Base-by-base conservation (phyloP, 2,888 invertebrate species). In the Hylaea fasciaria region DNA sequence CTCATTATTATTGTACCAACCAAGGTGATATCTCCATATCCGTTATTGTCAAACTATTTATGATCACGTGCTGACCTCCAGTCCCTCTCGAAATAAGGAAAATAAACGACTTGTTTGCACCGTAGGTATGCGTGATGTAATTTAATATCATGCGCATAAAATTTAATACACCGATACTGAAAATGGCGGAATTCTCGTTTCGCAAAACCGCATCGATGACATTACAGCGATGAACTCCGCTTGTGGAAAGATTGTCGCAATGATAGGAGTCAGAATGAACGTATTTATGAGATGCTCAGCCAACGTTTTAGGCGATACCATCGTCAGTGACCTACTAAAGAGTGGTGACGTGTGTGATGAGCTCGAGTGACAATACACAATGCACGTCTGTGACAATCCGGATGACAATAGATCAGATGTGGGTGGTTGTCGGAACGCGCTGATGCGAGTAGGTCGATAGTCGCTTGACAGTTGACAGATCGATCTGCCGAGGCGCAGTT, bases 271-370 rank as follows among this genome's bases (percentile, higher is more conserved):
- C 12, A 3, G 12, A 40, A 40, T 8, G 4, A 56, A 44, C 37
- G 41, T 55, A 51, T 58, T n/a, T 58, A 63, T 67, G 62, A 56
- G 64, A 66, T 46, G 56, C 56, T 64, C 56, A 65, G 71, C 69
- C 65, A 70, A 68, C 69, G 65, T 44, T 64, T 58, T 58, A 52
- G 40, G 60, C 60, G 50, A 22, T 66, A 71, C 68, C 70, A 64
- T 68, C 69, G 70, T 74, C 75, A 71, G 62, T 68, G 68, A 65
- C 68, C 68, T 68, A 70, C 68, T 71, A 60, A 58, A 47, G 13
- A 51, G 61, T 47, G 49, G 66, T 74, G 70, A 75, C 72, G 73
- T 64, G 49, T 39, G 41, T 43, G 52, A 57, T 56, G 41, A 57
- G 57, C 62, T 62, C 22, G 53, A 29, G 48, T 40, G 47, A 51